A percentile compares a stretch with the other conserved stretches of the same genome.
These are phyloP conservation scores for Phytoseiulus persimilis DNA, from an alignment of 2,888 invertebrate species.

Conservation along the genomic window DNA sequence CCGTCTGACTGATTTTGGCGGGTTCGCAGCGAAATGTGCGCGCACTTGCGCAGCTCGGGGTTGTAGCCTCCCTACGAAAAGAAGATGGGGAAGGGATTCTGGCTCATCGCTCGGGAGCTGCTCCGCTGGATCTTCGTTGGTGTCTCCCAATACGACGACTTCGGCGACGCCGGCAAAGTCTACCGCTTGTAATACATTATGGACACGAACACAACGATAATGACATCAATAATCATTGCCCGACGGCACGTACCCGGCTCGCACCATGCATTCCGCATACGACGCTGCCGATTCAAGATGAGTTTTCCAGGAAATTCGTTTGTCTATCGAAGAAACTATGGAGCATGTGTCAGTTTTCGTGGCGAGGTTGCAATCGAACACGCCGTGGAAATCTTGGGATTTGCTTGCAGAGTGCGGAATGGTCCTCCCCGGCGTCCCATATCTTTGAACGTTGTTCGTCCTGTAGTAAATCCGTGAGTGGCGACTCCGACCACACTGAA, in stretches of 20 bases:
- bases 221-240: not conserved
- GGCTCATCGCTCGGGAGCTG: not conserved
- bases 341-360: no score
- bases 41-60: not conserved
- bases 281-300: no score
- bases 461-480: no score
- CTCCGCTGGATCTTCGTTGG: not conserved
- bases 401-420: no score
- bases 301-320: no score
- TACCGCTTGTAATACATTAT: not conserved
- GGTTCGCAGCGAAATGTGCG: not conserved
- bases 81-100: not conserved
- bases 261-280: not conserved
- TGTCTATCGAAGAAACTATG: no score
- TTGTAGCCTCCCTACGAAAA: not conserved
- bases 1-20: not conserved
- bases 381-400: no score
- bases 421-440: no score
- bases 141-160: not conserved
- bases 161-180: not conserved
- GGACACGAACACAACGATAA: not conserved
- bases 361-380: no score
- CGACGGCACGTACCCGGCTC: not conserved
- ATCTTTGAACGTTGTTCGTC: no score
- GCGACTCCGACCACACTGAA: no score